phyloP scores from a whole-genome alignment of 2,888 invertebrate species.

The Rotaria macrura region DNA sequence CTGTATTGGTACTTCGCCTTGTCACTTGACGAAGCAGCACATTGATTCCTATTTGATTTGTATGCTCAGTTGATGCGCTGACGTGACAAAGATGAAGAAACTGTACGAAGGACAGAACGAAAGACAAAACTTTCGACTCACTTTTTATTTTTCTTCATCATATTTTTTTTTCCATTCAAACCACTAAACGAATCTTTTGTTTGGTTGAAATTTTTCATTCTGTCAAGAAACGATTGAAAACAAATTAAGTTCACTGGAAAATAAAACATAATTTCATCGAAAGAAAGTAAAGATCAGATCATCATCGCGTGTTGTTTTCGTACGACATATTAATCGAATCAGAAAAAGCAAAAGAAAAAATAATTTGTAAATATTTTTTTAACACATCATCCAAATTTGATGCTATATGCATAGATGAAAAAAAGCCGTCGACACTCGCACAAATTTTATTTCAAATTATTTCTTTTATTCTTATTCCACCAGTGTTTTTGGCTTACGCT shows the following conservation, averaged over 20 bases:
- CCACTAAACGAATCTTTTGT: too few species aligned
- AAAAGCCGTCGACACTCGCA: too few species aligned
- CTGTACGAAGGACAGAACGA: neutral
- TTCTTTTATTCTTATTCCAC: too few species aligned
- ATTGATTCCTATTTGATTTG: neutral
- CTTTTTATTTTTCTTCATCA: neutral
- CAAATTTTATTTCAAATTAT: too few species aligned
- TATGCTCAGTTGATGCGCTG: neutral
- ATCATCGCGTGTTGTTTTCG: neutral
- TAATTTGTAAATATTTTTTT: neutral
- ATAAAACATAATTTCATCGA: neutral
- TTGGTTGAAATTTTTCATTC: too few species aligned
- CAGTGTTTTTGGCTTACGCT: too few species aligned
- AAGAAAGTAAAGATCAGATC: neutral
- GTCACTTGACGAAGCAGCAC: neutral
- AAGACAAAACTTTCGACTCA: neutral
- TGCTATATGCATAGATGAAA: too few species aligned
- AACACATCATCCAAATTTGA: neutral
- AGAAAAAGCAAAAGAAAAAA: too few species aligned
- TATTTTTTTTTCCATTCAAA: too few species aligned
- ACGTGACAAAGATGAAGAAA: neutral
- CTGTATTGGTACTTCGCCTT: neutral
- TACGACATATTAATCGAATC: neutral
- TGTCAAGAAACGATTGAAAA: too few species aligned
- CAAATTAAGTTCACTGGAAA: neutral